Evolutionary conservation across 2,888 invertebrate genomes (phyloP).

Genomic region (Caenorhabditis sulstoni): DNA sequence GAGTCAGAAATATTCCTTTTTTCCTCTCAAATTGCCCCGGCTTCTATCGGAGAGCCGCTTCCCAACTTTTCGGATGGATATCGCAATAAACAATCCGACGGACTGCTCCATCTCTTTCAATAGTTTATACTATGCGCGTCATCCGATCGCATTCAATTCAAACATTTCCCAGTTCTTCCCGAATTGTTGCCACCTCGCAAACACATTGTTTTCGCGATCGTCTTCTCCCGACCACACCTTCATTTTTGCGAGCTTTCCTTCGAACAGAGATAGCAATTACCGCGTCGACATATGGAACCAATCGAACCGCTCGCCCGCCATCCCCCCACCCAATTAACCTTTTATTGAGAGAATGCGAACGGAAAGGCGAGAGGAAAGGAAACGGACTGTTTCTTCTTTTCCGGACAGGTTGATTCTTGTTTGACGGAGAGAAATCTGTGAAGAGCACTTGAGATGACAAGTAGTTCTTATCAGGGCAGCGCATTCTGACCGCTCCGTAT

Average conservation of each 20-base stretch:
- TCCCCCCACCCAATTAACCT: slow-evolving; percentile 44
- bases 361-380: slow-evolving; percentile 4
- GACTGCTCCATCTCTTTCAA: neutral
- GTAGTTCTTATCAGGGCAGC: slow-evolving; percentile 30
- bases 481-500: slow-evolving; percentile 10
- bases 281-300: slow-evolving; percentile 51
- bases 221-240: slow-evolving; percentile 38
- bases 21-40: no score
- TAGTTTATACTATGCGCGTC: slow-evolving; percentile 44
- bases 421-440: slow-evolving; percentile 26
- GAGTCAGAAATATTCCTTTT: no score
- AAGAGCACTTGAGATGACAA: slow-evolving; percentile 52
- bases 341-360: slow-evolving; percentile 39
- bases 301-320: slow-evolving; percentile 24
- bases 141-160: slow-evolving; percentile 22
- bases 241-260: slow-evolving; percentile 16
- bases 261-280: slow-evolving; percentile 44
- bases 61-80: slow-evolving; percentile 1
- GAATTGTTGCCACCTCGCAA: slow-evolving; percentile 12
- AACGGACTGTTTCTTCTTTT: slow-evolving; percentile 12
- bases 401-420: neutral
- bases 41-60: no score
- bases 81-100: slow-evolving; percentile 37
- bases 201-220: slow-evolving; percentile 16
- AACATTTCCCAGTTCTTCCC: slow-evolving; percentile 2